Evolutionary conservation across 2,888 invertebrate genomes (phyloP).

Genomic region (Macrosiphum euphorbiae): DNA sequence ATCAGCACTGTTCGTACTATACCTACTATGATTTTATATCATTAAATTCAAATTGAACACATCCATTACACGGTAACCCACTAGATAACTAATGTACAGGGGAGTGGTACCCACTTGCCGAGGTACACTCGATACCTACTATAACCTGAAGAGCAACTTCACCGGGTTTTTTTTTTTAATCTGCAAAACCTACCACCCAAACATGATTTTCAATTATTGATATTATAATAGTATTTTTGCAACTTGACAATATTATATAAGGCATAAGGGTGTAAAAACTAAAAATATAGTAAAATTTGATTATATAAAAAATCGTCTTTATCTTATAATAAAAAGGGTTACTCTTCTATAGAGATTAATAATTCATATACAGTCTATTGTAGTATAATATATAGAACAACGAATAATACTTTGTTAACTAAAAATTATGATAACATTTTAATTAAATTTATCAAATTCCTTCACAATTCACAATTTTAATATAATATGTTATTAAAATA

Average conservation of each 20-base stretch:
- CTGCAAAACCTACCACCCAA: not conserved
- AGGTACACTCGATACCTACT: too few species aligned
- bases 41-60: too few species aligned
- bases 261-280: not conserved
- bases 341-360: not conserved
- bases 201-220: not conserved
- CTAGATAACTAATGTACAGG: too few species aligned
- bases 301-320: not conserved
- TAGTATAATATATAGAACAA: not conserved
- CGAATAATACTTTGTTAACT: not conserved
- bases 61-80: too few species aligned
- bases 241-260: not conserved
- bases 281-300: not conserved
- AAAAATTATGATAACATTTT: not conserved
- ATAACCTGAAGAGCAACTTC: too few species aligned
- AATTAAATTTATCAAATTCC: not conserved
- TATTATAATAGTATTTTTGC: not conserved
- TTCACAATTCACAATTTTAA: not conserved
- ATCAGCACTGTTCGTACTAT: too few species aligned
- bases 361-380: not conserved
- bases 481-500: not conserved
- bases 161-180: not conserved
- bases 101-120: too few species aligned
- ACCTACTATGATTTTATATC: too few species aligned
- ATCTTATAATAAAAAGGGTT: not conserved